Evolutionary conservation across 2,113 vertebrate species (phyloP), one percentile per base, ranked within the genome.

Genomic region (crab-eating macaque (Macaca fascicularis)): DNA sequence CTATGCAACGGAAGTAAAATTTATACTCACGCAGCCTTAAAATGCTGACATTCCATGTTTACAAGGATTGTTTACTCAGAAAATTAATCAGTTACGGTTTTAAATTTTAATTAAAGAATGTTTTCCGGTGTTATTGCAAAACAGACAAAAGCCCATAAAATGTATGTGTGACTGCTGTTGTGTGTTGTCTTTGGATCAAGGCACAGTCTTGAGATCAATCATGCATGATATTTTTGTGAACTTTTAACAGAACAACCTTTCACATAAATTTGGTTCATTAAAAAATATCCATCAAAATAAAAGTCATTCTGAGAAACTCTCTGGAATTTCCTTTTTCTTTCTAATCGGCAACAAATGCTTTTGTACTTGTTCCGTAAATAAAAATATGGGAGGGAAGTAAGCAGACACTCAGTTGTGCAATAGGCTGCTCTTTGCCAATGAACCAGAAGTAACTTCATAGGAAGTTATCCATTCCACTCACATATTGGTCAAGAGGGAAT

Each of bases 21-120:
- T 98, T 99, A 99, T 97, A 98, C 93, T 0, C 1, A 45, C 81
- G 50, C 95, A 97, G 96, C 97, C 98, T 98, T 98, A 99, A 99
- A 98, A 98, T 97, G 98, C 98, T 98, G 98, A 99, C 98, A 98
- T 98, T 95, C 98, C 97, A 95, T 99, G 98, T 99, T 99, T 99
- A 99, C 98, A 98, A 90, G 85, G 97, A 97, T 97, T 99, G 98
- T 99, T 99, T 99, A 98, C 98, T 98, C 98, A 98, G 98, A 99
- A 99, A 99, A 99, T 99, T 99, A 99, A 99, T 99, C 99, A 98
- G 99, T 99, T 99, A 99, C 98, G 98, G 98, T 99, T 99, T 99
- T 99, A 99, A 99, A 99, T 99, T 98, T 99, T 99, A 99, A 99
- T 99, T 99, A 99, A 99, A 98, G 98, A 98, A 98, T 98, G 98